Conservation (phyloP, 2,888 invertebrate species). For the Suillia variegata region DNA sequence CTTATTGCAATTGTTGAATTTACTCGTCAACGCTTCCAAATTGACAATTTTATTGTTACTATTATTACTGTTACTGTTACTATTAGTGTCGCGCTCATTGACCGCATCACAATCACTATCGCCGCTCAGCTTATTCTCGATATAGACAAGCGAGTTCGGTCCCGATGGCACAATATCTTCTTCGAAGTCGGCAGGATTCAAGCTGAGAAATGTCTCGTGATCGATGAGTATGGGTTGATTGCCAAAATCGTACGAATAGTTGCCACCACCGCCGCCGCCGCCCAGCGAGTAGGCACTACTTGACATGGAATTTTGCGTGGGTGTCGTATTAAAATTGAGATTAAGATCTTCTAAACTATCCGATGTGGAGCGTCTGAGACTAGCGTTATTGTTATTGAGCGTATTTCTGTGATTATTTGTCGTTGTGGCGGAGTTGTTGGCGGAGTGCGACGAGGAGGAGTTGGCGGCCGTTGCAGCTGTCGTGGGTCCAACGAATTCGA, state of each 20-base stretch:
- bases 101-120: slow-evolving; percentile 36
- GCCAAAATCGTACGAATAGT: slow-evolving; percentile 38
- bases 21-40: slow-evolving; percentile 55
- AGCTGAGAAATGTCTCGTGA: slow-evolving; percentile 60
- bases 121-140: slow-evolving; percentile 55
- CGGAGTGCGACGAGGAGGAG: slow-evolving; percentile 21
- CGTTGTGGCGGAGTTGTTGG: slow-evolving; percentile 35
- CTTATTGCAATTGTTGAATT: slow-evolving; percentile 53
- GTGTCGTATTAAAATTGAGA: slow-evolving; percentile 51
- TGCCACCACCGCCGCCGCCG: slow-evolving; percentile 25
- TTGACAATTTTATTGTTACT: slow-evolving; percentile 52
- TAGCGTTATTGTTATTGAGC: slow-evolving; percentile 38
- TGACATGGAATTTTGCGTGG: slow-evolving; percentile 41
- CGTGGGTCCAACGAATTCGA: slow-evolving; percentile 74
- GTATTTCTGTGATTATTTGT: slow-evolving; percentile 27
- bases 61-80: slow-evolving; percentile 33
- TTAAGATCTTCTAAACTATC: slow-evolving; percentile 60
- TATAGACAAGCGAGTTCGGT: slow-evolving; percentile 57
- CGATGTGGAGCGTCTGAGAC: slow-evolving; percentile 47
- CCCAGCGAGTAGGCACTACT: slow-evolving; percentile 47
- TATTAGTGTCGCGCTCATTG: slow-evolving; percentile 35
- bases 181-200: slow-evolving; percentile 61
- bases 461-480: slow-evolving; percentile 48
- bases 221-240: slow-evolving; percentile 58
- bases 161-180: slow-evolving; percentile 57